Conservation (phyloP, 2,113 vertebrate species). For the Burhinus oedicnemus region DNA sequence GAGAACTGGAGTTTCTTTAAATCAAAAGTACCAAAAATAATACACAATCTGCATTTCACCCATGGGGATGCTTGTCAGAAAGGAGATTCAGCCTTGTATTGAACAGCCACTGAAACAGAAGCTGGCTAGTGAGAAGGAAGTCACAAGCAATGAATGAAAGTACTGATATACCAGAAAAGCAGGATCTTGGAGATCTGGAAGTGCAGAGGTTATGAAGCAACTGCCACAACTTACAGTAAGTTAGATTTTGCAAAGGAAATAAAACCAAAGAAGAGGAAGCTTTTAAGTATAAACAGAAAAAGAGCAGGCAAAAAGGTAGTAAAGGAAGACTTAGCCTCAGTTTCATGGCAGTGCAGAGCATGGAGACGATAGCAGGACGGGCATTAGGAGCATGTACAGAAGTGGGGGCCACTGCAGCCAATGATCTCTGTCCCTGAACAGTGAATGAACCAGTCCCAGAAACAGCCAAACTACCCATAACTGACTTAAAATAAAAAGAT, state of each 20-base stretch:
- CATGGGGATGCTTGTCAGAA: not conserved
- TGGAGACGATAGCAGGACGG: not conserved
- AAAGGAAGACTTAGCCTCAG: not conserved
- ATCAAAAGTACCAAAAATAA: not conserved
- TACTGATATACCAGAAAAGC: not conserved
- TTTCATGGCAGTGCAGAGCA: not conserved
- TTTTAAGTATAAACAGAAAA: not conserved
- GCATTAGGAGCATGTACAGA: not conserved
- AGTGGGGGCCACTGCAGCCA: not conserved
- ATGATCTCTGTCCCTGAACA: not conserved
- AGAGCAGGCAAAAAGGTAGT: not conserved
- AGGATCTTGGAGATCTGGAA: not conserved
- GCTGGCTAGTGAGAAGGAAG: not conserved
- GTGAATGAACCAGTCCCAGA: not conserved
- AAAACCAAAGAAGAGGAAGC: not conserved
- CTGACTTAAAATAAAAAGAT: not conserved
- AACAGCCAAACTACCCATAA: not conserved
- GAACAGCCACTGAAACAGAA: not conserved
- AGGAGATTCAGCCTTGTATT: not conserved
- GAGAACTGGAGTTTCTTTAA: not conserved
- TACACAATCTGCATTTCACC: not conserved
- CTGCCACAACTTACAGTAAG: not conserved
- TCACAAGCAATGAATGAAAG: not conserved
- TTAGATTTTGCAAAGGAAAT: not conserved
- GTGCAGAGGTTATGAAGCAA: not conserved